Base-by-base conservation (phyloP, 2,113 vertebrate species). In the Ariopsis seemanni region DNA sequence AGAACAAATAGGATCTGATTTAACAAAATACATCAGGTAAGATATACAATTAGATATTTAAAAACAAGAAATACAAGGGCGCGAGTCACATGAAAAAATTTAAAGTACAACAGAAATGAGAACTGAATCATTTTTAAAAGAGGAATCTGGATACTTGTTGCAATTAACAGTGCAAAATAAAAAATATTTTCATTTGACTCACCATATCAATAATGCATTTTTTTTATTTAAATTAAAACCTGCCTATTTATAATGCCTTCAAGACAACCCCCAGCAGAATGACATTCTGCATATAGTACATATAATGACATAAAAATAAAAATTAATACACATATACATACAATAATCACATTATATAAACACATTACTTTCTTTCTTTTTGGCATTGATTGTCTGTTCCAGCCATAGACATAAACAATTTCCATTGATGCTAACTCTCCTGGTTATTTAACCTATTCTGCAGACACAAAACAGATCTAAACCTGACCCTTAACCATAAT, bases 221-320 rank as follows among this genome's bases (percentile, higher is more conserved):
- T 89, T 89, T 86, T 14, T 30, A 88, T 8, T 62, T 57, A 57
- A 57, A 89, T 89, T 57, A 27, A 69, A 89, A 85, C 34, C 88
- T 90, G 77, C 83, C 18, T 87, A 80, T 84, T 85, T 92, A 82
- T 93, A 92, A 91, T 91, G 91, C 93, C 82, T 86, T 88, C 91
- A 91, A 89, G 85, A 93, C 91, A 93, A 94, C 95, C 93, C 90
- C 94, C 94, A 94, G 93, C 94, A 95, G 94, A 94, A 94, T 93
- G 91, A 87, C 92, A 88, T 85, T 86, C 77, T 79, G 77, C 60
- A 67, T 85, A 94, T 90, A 93, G 92, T 91, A 89, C 22, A 91
- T 88, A 90, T 58, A 67, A 82, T 89, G 90, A 90, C 90, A 94
- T 94, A 94, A 92, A 91, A 95, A 95, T 95, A 95, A 94, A 94